Evolutionary conservation across 1,140 invertebrate species (phyloP).

Genomic region (Thereuonema tuberculata): DNA sequence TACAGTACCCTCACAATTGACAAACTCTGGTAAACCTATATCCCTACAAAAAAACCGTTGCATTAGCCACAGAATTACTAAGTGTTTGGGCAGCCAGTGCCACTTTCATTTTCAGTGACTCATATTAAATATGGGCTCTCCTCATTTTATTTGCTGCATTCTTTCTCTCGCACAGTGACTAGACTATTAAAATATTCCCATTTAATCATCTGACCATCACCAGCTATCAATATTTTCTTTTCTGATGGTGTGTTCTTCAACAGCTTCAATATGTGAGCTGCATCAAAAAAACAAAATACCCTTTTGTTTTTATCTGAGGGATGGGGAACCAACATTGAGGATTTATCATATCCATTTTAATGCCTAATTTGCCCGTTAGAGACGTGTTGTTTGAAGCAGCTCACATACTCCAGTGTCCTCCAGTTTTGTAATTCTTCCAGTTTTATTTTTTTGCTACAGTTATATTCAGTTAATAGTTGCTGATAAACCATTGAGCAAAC

Average conservation of each 20-base stretch:
- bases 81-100: constrained; percentile 11
- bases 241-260: constrained; percentile 22
- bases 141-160: constrained; percentile 24
- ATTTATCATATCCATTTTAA: neutral
- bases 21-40: neutral
- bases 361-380: neutral
- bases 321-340: neutral
- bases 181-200: constrained; percentile 22
- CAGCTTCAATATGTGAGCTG: constrained; percentile 21
- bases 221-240: constrained; percentile 11
- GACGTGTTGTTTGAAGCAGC: too few relatives aligned
- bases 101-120: constrained; percentile 26
- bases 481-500: constrained; percentile 20
- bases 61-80: constrained; percentile 2
- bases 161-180: constrained; percentile 20
- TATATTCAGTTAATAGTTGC: neutral
- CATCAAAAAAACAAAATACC: constrained; percentile 12
- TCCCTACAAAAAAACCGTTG: neutral
- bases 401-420: neutral
- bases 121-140: constrained; percentile 23
- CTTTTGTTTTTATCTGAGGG: neutral
- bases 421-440: too few relatives aligned
- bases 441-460: neutral
- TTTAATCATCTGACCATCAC: constrained; percentile 1
- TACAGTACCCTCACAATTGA: neutral